These are phyloP conservation scores for Bombus turneri DNA, from an alignment of 1,140 invertebrate genomes.

Conservation along the genomic window DNA sequence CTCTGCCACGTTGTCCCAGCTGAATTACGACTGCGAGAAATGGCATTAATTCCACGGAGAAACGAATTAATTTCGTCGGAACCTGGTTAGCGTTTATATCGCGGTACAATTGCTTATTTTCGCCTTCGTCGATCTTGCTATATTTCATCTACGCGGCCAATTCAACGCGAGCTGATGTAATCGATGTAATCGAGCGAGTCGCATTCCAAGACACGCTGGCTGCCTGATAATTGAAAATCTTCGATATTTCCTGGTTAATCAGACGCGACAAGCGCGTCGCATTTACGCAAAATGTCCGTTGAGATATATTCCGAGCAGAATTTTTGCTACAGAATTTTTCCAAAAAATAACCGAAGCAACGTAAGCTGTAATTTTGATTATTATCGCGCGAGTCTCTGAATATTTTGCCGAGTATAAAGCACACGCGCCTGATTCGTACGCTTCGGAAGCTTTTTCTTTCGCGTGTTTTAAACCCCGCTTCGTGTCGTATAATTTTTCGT, in stretches of 20 bases:
- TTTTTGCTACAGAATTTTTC: too few relatives aligned
- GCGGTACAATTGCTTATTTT: slow-evolving; percentile 21
- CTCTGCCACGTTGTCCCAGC: background rate
- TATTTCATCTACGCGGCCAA: slow-evolving; percentile 1
- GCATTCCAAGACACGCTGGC: too few relatives aligned
- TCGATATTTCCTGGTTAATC: background rate
- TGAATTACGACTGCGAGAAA: slow-evolving; percentile 20
- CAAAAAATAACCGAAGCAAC: too few relatives aligned
- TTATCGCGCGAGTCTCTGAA: too few relatives aligned
- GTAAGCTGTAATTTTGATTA: too few relatives aligned
- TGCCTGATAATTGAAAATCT: background rate
- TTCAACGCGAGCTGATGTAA: background rate
- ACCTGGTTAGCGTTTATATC: background rate
- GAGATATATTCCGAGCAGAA: too few relatives aligned
- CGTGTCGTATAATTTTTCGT: too few relatives aligned
- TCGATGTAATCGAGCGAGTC: background rate
- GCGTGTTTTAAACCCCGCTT: too few relatives aligned
- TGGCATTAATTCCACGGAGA: slow-evolving; percentile 20
- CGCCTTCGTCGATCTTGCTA: background rate
- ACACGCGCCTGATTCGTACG: too few relatives aligned
- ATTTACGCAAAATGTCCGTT: too few relatives aligned
- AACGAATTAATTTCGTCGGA: slow-evolving; percentile 32
- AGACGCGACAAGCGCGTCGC: background rate
- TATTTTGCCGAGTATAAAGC: too few relatives aligned
- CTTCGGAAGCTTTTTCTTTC: too few relatives aligned